Conservation (phyloP, 2,888 invertebrate species). For the Autographa gamma region DNA sequence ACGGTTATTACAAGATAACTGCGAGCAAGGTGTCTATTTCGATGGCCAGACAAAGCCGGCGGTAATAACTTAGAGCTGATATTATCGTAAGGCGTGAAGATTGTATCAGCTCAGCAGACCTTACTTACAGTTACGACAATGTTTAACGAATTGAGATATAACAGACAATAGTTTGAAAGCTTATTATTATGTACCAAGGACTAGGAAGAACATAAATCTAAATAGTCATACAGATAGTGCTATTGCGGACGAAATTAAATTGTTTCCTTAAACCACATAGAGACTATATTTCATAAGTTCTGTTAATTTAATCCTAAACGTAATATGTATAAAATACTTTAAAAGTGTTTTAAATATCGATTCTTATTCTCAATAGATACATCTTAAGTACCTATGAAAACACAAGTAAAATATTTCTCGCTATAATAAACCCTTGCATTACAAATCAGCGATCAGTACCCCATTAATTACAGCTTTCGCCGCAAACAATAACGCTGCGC, state of each 20-base stretch:
- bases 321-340: too few species aligned
- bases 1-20: not conserved
- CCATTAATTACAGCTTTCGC: conserved; percentile 45
- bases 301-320: too few species aligned
- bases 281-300: too few species aligned
- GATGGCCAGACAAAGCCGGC: not conserved
- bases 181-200: too few species aligned
- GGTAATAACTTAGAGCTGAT: conserved; percentile 3
- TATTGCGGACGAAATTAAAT: too few species aligned
- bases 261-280: too few species aligned
- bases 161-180: not conserved
- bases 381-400: not conserved
- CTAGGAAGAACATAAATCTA: too few species aligned
- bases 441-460: conserved; percentile 18
- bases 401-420: not conserved
- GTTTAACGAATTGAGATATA: conserved; percentile 3
- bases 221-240: too few species aligned
- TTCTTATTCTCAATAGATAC: not conserved
- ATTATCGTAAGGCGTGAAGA: conserved; percentile 3
- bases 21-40: conserved; percentile 2
- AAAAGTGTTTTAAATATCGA: too few species aligned
- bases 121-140: not conserved
- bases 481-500: conserved; percentile 30
- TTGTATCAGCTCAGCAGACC: not conserved
- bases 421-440: not conserved